Evolutionary conservation across 2,888 invertebrate species (phyloP).

Genomic region (Lasioglossum pauxillum): DNA sequence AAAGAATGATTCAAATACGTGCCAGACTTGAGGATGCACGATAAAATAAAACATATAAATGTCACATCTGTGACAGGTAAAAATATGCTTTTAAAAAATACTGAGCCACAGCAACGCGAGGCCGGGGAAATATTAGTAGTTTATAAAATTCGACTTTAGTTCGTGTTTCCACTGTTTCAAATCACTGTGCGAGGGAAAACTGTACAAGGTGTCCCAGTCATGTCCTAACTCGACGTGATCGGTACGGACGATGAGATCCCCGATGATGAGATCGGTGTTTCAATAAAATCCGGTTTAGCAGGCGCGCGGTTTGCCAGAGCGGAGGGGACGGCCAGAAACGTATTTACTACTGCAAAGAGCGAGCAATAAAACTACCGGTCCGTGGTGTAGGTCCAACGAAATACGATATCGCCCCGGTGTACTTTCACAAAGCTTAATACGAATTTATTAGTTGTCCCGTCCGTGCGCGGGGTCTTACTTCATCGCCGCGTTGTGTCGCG

Average conservation of each 20-base stretch:
- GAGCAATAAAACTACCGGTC: slow-evolving; percentile 67
- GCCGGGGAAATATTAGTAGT: too few species aligned
- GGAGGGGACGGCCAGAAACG: slow-evolving; percentile 48
- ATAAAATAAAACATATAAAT: too few species aligned
- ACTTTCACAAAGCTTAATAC: slow-evolving; percentile 66
- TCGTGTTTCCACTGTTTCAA: too few species aligned
- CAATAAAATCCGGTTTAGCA: slow-evolving; percentile 77
- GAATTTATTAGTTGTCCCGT: slow-evolving; percentile 67
- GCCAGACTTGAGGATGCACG: too few species aligned
- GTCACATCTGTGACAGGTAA: too few species aligned
- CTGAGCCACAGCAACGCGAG: too few species aligned
- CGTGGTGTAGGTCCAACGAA: slow-evolving; percentile 55
- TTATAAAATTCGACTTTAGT: too few species aligned
- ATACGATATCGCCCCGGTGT: slow-evolving; percentile 59
- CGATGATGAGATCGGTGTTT: slow-evolving; percentile 72
- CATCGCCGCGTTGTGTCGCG: slow-evolving; percentile 51
- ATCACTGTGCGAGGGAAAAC: too few species aligned
- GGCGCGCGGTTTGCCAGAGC: slow-evolving; percentile 51
- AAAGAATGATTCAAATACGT: too few species aligned
- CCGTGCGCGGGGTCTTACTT: slow-evolving; percentile 38
- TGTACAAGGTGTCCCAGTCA: too few species aligned
- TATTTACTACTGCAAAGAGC: slow-evolving; percentile 70
- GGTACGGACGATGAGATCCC: slow-evolving; percentile 37
- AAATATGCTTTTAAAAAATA: too few species aligned
- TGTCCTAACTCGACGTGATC: too few species aligned